A percentile compares a stretch with the other conserved stretches of the same genome.
phyloP scores from a whole-genome alignment of 2,113 vertebrate species.

The Sturnus vulgaris region DNA sequence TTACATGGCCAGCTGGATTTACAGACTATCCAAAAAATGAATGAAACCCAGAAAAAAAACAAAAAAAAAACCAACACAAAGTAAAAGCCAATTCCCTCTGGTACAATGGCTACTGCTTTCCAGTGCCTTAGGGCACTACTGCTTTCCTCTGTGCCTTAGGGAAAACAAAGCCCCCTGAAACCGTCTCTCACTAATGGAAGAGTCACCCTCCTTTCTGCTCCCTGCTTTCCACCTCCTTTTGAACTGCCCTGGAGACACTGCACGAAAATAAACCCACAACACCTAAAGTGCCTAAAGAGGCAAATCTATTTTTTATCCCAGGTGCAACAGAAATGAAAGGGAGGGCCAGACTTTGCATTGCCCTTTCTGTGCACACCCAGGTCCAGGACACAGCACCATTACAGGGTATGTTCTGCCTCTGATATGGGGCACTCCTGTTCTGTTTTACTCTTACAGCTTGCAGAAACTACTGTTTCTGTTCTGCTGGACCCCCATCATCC shows the following conservation, averaged over 20 bases:
- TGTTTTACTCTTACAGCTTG: not conserved
- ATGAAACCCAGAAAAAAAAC: not conserved
- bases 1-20: not conserved
- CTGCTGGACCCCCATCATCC: not conserved
- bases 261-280: accelerated
- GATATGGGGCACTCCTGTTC: accelerated
- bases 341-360: not conserved
- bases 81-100: not conserved
- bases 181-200: not conserved
- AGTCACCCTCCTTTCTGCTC: not conserved
- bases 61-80: not conserved
- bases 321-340: not conserved
- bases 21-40: not conserved
- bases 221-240: not conserved
- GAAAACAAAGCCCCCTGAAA: not conserved
- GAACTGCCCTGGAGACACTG: not conserved
- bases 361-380: accelerated
- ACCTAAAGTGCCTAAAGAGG: not conserved
- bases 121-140: no score
- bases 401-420: not conserved
- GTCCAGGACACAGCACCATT: not conserved
- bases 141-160: not conserved
- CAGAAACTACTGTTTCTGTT: not conserved
- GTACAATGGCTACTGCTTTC: not conserved
- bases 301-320: not conserved